Evolutionary conservation across 2,888 invertebrate species (phyloP), one percentile per base, ranked within the genome.

Genomic region (Xestoiulus laeticollis): DNA sequence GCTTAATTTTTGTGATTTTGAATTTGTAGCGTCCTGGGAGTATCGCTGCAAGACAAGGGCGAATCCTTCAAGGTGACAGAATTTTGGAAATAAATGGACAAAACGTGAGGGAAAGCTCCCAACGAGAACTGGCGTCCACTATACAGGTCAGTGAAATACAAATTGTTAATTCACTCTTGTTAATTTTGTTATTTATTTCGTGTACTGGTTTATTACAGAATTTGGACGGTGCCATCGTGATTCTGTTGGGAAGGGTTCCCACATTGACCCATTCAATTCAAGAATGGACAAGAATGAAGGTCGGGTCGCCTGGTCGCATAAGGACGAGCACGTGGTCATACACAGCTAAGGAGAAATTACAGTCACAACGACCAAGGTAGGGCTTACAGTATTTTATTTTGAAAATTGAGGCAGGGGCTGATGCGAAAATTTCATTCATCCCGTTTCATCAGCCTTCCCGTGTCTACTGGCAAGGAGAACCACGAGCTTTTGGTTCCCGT

Each of bases 1-100:
- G 8, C 0, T 12, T 68, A 0, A 82, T 82, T 82, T 26, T 85
- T 85, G 19, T 33, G 38, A 8, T 12, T 30, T 84, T n/a, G n/a
- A n/a, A 53, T 16, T 85, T n/a, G 1, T 88, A 91, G 91, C 90
- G 90, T 89, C 90, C 91, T 32, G 90, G 90, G 22, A 90, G 90
- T 82, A 89, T 90, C 26, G 90, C 90, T 16, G 90, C 90, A 30
- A 87, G 90, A 26, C 89, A 90, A 38, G 90, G 90, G 12, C 88
- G 90, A 10, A 90, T 91, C n/a, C 88, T 90, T 10, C 91, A 91
- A 86, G 91, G 91, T 0, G 91, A 91, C 87, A 89, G 90, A 84
- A 90, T 91, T 26, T 88, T 91, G 59, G 91, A 91, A 88, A 90
- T 91, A 68, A 91, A 91, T 88, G 90, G 90, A 4, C 90, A 90